A percentile compares a stretch with the other conserved stretches of the same genome.
These are phyloP conservation scores for Mamestra brassicae DNA, from an alignment of 2,888 invertebrate species.

Conservation along the genomic window DNA sequence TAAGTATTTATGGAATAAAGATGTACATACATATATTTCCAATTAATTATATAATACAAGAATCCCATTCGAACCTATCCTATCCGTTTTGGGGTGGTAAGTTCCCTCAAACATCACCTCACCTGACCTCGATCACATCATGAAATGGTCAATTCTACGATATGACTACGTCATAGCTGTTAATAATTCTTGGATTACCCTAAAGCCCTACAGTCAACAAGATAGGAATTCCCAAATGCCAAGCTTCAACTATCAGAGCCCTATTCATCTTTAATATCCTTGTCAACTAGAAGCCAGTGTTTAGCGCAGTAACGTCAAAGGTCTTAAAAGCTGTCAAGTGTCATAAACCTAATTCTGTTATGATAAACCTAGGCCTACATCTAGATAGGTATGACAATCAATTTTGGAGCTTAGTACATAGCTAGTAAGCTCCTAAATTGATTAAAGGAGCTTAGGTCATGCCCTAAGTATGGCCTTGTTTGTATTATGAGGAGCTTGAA, in stretches of 20 bases:
- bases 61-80: too few relatives aligned
- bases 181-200: neutral
- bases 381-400: neutral
- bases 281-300: conserved; percentile 5
- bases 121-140: too few relatives aligned
- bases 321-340: conserved; percentile 15
- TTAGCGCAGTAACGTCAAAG: conserved; percentile 22
- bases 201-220: neutral
- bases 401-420: neutral
- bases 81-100: too few relatives aligned
- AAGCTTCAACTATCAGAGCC: neutral
- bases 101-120: too few relatives aligned
- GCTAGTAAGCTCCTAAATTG: conserved; percentile 51
- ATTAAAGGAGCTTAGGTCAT: conserved; percentile 49
- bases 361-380: conserved; percentile 10
- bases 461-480: conserved; percentile 27
- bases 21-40: too few relatives aligned
- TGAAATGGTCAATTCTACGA: too few relatives aligned
- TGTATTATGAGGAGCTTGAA: conserved; percentile 31
- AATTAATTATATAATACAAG: too few relatives aligned
- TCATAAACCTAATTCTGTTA: conserved; percentile 17
- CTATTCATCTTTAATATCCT: conserved; percentile 18
- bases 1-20: too few relatives aligned
- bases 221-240: neutral
- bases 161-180: neutral